Conservation (phyloP, 2,113 vertebrate genomes). For the Thunnus maccoyii region DNA sequence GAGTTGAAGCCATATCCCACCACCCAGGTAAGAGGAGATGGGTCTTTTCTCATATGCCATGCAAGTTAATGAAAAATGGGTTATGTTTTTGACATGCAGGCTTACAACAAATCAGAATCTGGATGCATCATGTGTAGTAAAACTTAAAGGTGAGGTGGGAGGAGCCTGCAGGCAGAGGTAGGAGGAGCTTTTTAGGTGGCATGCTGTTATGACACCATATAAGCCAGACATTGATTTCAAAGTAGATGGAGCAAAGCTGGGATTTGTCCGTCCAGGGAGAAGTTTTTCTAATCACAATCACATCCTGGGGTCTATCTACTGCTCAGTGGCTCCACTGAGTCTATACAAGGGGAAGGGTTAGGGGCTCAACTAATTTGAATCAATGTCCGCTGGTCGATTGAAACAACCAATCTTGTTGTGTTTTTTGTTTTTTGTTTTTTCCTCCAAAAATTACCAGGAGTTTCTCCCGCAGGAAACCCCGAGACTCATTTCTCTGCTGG, state of each 20-base stretch:
- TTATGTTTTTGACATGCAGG: conserved; percentile 81
- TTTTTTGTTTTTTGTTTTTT: conserved; percentile 23
- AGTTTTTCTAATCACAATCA: conserved; percentile 52
- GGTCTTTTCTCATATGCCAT: conserved; percentile 71
- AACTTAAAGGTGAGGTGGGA: conserved; percentile 68
- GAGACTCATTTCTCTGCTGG: conserved; percentile 55
- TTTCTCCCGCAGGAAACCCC: conserved; percentile 60
- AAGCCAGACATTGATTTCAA: conserved; percentile 75
- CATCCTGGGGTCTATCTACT: conserved; percentile 65
- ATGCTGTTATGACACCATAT: conserved; percentile 73
- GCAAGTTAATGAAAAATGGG: conserved; percentile 65
- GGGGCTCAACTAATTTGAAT: conserved; percentile 68
- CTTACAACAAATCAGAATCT: conserved; percentile 62
- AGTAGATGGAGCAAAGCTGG: conserved; percentile 45
- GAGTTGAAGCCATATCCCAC: conserved; percentile 64
- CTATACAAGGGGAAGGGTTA: conserved; percentile 29
- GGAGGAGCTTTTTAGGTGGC: conserved; percentile 79
- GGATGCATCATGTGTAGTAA: conserved; percentile 36
- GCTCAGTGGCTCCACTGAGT: conserved; percentile 57
- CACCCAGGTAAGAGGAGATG: conserved; percentile 54
- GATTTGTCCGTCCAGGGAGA: conserved; percentile 25
- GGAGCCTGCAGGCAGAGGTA: conserved; percentile 87
- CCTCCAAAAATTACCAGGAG: conserved; percentile 43
- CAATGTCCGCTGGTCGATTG: conserved; percentile 63
- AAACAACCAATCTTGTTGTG: conserved; percentile 42